Evolutionary conservation across 2,888 invertebrate genomes (phyloP).

Genomic region (Pammene aurita): DNA sequence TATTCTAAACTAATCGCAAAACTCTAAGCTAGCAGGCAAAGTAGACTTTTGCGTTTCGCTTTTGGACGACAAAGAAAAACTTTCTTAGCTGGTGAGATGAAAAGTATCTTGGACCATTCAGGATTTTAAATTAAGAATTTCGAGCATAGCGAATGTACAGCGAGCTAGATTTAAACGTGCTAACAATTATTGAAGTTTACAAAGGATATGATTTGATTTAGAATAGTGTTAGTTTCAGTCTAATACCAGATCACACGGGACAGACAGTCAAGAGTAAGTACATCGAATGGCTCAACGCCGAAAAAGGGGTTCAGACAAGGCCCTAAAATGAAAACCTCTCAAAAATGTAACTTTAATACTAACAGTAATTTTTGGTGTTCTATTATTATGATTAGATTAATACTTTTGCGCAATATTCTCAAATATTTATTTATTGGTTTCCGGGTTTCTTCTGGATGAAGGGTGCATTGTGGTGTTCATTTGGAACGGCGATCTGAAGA

Average conservation of each 20-base stretch:
- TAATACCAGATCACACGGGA: conserved; percentile 47
- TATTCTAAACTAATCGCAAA: not conserved
- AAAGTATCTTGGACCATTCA: conserved; percentile 55
- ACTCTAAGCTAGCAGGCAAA: not conserved
- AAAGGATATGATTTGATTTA: conserved; percentile 59
- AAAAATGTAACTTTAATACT: conserved; percentile 50
- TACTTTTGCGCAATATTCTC: conserved; percentile 35
- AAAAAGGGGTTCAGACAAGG: conserved; percentile 58
- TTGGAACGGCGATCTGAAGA: conserved; percentile 18
- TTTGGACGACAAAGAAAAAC: not conserved
- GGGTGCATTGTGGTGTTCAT: conserved; percentile 1
- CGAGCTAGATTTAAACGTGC: conserved; percentile 45
- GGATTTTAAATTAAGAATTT: conserved; percentile 47
- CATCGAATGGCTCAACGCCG: conserved; percentile 48
- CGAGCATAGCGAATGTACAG: conserved; percentile 60
- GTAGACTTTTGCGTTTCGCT: not conserved
- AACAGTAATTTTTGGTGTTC: conserved; percentile 56
- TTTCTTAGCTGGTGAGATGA: not conserved
- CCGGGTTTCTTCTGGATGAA: conserved; percentile 16
- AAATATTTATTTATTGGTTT: conserved; percentile 21
- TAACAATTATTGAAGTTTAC: conserved; percentile 39
- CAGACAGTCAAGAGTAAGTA: conserved; percentile 44
- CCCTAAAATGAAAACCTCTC: conserved; percentile 53
- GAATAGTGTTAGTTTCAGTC: conserved; percentile 63
- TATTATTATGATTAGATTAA: conserved; percentile 54